Evolutionary conservation across 2,888 invertebrate genomes (phyloP).

Genomic region (Drosophila sordidula): DNA sequence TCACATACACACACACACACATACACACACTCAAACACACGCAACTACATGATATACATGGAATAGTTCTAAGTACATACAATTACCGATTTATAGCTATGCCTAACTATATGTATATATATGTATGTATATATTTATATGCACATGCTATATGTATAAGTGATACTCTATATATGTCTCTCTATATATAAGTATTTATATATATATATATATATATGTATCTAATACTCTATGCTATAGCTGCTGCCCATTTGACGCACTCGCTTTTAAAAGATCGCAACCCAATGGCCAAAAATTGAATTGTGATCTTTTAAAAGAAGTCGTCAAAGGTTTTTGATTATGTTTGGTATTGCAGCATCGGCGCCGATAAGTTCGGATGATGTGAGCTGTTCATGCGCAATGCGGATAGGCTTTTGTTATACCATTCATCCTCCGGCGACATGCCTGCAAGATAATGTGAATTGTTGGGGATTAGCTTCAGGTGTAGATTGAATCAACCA

Average conservation of each 20-base stretch:
- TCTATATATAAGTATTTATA: conserved; percentile 6
- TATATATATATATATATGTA: conserved; percentile 9
- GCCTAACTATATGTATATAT: conserved; percentile 18
- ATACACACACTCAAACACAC: conserved; percentile 8
- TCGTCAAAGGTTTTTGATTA: conserved; percentile 88
- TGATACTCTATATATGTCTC: conserved; percentile 2
- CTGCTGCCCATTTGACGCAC: conserved; percentile 65
- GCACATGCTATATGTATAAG: not conserved
- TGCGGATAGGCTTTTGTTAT: conserved; percentile 98
- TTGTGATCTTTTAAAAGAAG: conserved; percentile 83
- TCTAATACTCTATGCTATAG: conserved; percentile 9
- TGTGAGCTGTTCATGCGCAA: conserved; percentile 98
- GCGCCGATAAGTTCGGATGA: conserved; percentile 97
- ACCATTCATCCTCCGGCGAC: conserved; percentile 98
- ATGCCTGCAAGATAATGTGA: conserved; percentile 88
- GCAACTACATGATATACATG: conserved; percentile 34
- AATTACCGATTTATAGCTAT: conserved; percentile 39
- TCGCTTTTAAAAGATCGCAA: conserved; percentile 59
- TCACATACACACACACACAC: conserved; percentile 5
- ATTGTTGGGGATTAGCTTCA: conserved; percentile 14
- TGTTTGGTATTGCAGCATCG: conserved; percentile 99
- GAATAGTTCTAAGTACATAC: conserved; percentile 53
- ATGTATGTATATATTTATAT: conserved; percentile 10
- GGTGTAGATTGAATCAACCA: conserved; percentile 31
- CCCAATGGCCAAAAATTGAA: conserved; percentile 41